These are phyloP conservation scores for Calycopis cecrops DNA, from an alignment of 1,140 invertebrate species.

Conservation along the genomic window DNA sequence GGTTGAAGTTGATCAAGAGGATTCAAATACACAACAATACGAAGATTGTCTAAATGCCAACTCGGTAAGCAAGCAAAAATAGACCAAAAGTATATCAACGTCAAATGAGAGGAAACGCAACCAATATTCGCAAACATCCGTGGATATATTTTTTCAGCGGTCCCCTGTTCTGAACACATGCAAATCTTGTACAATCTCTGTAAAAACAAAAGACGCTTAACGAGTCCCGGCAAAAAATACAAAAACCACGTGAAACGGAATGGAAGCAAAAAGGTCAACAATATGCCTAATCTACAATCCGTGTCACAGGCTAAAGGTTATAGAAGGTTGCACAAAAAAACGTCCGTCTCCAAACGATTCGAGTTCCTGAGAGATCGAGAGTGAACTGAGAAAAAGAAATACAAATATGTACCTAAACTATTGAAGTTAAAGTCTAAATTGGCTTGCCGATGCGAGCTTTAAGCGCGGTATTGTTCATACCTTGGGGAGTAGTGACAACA, in stretches of 20 bases:
- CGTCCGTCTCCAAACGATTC: constrained; percentile 50
- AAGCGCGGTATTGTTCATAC: constrained; percentile 62
- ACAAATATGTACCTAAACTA: constrained; percentile 32
- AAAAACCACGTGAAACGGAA: constrained; percentile 56
- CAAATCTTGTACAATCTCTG: constrained; percentile 51
- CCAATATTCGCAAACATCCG: constrained; percentile 8
- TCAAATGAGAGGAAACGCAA: neutral
- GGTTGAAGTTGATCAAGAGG: no score
- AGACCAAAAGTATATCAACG: no score
- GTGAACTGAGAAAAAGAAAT: constrained; percentile 28
- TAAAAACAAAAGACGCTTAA: constrained; percentile 60
- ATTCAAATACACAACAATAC: no score
- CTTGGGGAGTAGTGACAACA: constrained; percentile 68
- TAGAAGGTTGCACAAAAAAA: constrained; percentile 68
- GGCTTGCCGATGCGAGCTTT: constrained; percentile 26
- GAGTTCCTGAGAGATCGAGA: constrained; percentile 52
- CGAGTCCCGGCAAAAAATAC: constrained; percentile 47
- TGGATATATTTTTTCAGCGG: constrained; percentile 26
- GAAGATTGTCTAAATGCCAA: no score
- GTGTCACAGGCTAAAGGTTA: constrained; percentile 73
- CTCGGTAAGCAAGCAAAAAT: no score
- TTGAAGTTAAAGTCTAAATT: constrained; percentile 37
- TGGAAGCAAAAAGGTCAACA: constrained; percentile 70
- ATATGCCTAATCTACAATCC: constrained; percentile 73
- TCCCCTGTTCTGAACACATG: constrained; percentile 44